Base-by-base conservation (phyloP, 1,140 invertebrate species). In the Zaprionus africanus region DNA sequence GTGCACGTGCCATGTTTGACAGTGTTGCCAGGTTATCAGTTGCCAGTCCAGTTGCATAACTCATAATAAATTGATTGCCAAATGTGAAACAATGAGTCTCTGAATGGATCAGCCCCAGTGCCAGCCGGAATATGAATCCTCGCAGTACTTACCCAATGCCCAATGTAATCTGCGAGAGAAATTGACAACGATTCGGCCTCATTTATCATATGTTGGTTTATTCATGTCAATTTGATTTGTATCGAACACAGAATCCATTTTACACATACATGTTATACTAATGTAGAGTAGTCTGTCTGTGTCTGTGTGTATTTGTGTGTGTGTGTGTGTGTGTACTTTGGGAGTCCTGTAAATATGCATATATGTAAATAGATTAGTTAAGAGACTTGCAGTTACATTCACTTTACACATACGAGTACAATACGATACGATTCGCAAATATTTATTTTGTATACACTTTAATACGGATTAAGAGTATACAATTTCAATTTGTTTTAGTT, bases 211-310 rank as follows among this genome's bases (percentile, higher is more conserved):
- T 81, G 69, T 82, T 73, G 62, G 59, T 86, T 87, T 87, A 87
- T 87, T 87, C 62, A 87, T 82, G 83, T 87, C 83, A 82, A 87
- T 83, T 79, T 75, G 63, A 76, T 82, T 79, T 87, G 60, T 60
- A 79, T 78, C 58, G 63, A 79, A 68, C 66, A 79, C 62, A 74
- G 82, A 77, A 67, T 73, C 76, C 76, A 64, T 73, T 79, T 72
- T 66, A 77, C 69, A 73, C 63, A 78, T 67, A 64, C 22, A 74
- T 74, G 38, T 76, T 38, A 61, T 60, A 69, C 43, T 59, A 31
- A 58, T 12, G n/a, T 70, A 22, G 41, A 46, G 19, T 49, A 1
- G 41, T 41, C 26, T 65, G 19, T 41, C 2, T 56, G 15, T 54
- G 19, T 56, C 0, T 49, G 41, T 24, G 13, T 59, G 19, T 66